These are phyloP conservation scores for Semicossyphus pulcher DNA, from an alignment of 2,113 vertebrate species.

Conservation along the genomic window DNA sequence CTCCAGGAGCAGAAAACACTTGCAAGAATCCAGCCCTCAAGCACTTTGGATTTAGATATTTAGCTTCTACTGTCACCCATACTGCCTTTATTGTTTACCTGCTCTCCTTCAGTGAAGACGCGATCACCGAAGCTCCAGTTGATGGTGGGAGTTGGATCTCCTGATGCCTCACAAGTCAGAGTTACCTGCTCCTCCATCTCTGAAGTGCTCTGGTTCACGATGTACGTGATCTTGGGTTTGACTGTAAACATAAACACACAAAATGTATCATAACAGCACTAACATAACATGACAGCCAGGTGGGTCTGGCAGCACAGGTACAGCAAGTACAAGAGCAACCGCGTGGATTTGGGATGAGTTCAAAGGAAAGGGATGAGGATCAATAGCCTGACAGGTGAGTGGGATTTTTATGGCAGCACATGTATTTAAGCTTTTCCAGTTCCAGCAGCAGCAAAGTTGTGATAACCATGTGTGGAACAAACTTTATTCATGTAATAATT, in stretches of 20 bases:
- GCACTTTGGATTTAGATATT: not conserved
- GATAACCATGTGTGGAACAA: conserved; percentile 37
- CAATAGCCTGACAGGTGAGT: conserved; percentile 33
- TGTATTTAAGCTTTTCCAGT: conserved; percentile 38
- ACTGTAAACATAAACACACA: conserved; percentile 80
- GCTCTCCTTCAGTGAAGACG: conserved; percentile 94
- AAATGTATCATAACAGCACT: conserved; percentile 1
- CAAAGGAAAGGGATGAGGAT: conserved; percentile 47
- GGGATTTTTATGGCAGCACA: conserved; percentile 33
- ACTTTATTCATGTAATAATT: conserved; percentile 40
- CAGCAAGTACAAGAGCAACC: conserved; percentile 20
- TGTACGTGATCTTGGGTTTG: conserved; percentile 96
- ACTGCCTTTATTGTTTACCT: conserved; percentile 83
- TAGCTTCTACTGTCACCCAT: not conserved
- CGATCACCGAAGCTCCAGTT: conserved; percentile 90
- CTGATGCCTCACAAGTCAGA: conserved; percentile 94
- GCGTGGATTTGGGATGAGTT: conserved; percentile 35
- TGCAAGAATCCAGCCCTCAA: conserved; percentile 18
- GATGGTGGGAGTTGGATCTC: conserved; percentile 96
- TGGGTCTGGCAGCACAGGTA: conserved; percentile 35
- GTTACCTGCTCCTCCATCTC: conserved; percentile 95
- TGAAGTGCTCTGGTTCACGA: conserved; percentile 93
- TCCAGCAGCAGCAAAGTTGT: conserved; percentile 2
- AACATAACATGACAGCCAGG: conserved; percentile 15
- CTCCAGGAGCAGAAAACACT: conserved; percentile 26